Conservation (phyloP, 2,113 vertebrate species). For the Isurus oxyrinchus region DNA sequence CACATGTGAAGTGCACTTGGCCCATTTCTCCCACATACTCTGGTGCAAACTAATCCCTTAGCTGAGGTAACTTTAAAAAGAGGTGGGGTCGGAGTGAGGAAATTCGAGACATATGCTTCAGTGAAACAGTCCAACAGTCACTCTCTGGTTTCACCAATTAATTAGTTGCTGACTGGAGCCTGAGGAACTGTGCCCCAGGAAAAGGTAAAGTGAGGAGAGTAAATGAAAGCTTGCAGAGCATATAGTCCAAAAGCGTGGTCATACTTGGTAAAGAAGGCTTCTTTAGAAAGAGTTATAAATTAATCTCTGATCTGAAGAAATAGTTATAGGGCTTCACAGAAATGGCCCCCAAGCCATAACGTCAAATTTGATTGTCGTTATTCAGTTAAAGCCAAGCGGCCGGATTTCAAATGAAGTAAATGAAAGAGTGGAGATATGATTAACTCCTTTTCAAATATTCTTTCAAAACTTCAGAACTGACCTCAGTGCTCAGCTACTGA, state of each 20-base stretch:
- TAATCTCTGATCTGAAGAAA: background rate
- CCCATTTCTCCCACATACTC: background rate
- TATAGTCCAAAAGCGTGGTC: background rate
- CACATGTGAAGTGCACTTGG: background rate
- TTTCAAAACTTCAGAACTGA: conserved; percentile 7
- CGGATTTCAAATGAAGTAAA: background rate
- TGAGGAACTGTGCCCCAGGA: background rate
- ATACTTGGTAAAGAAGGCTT: background rate
- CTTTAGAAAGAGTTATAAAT: background rate
- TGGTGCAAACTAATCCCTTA: background rate
- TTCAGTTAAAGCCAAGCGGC: background rate
- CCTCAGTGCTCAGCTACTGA: background rate
- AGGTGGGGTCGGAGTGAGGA: background rate
- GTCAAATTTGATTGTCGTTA: background rate
- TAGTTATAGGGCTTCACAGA: background rate
- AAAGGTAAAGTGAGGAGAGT: background rate
- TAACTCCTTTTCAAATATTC: background rate
- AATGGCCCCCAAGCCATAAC: background rate
- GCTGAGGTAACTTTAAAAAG: background rate
- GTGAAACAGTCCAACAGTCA: background rate
- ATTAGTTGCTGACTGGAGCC: background rate
- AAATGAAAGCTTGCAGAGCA: background rate
- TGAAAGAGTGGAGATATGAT: background rate
- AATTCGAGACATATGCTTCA: background rate
- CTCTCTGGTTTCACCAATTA: background rate